These are phyloP conservation scores for Atherinosoma microstoma DNA, from an alignment of 2,797 vertebrate genomes.

Conservation along the genomic window DNA sequence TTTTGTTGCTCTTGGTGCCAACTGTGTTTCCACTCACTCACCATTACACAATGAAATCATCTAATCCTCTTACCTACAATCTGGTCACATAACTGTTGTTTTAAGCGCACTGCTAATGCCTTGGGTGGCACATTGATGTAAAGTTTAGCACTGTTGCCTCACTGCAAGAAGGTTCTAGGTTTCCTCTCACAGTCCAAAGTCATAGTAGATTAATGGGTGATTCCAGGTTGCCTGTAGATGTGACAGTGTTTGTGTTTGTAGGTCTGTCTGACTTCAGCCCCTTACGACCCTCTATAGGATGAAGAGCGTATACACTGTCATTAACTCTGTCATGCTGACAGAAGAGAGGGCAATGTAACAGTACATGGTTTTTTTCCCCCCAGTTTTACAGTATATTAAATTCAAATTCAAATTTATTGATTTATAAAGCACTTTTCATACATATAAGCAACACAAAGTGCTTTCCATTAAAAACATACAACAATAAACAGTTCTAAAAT, in stretches of 20 bases:
- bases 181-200: slow-evolving; percentile 3
- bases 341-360: neutral
- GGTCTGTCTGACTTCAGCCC: neutral
- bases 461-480: too few relatives aligned
- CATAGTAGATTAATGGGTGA: neutral
- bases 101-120: neutral
- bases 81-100: slow-evolving; percentile 46
- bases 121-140: neutral
- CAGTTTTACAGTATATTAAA: too few relatives aligned
- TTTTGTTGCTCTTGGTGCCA: slow-evolving; percentile 19
- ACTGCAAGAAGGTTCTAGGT: neutral
- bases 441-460: too few relatives aligned
- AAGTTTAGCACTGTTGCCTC: neutral
- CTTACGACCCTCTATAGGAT: neutral
- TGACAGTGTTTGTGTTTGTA: neutral
- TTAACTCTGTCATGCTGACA: neutral
- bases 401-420: too few relatives aligned
- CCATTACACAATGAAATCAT: slow-evolving; percentile 59
- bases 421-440: too few relatives aligned
- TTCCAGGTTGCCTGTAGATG: neutral
- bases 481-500: too few relatives aligned
- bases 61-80: slow-evolving; percentile 58
- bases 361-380: neutral
- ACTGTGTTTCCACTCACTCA: slow-evolving; percentile 52
- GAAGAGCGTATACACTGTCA: neutral